phyloP scores from a whole-genome alignment of 2,797 vertebrate species.

The Mormyrops attenuatus region DNA sequence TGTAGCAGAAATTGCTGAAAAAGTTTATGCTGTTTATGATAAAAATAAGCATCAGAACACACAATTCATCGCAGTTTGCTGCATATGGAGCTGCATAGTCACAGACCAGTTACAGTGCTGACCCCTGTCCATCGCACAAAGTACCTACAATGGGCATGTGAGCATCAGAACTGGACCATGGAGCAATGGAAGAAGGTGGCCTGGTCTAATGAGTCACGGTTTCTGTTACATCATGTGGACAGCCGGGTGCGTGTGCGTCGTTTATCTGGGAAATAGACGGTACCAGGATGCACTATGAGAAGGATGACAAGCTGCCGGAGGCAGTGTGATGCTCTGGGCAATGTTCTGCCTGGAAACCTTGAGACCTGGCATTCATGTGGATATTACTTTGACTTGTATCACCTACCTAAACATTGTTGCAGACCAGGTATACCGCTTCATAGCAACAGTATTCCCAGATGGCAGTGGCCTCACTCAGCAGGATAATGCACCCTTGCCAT shows the following conservation, averaged over 20 bases:
- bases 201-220: not conserved
- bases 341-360: no score
- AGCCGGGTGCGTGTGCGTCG: not conserved
- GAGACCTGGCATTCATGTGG: no score
- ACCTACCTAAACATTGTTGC: not conserved
- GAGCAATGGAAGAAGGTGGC: not conserved
- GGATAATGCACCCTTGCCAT: not conserved
- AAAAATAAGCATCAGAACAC: not conserved
- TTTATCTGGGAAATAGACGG: not conserved
- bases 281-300: not conserved
- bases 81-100: not conserved
- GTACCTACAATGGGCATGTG: not conserved
- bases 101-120: not conserved
- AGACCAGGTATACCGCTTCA: not conserved
- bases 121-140: not conserved
- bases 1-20: not conserved
- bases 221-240: not conserved
- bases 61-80: not conserved
- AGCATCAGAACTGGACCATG: not conserved
- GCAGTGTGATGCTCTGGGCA: no score
- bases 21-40: not conserved
- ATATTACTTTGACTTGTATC: not conserved
- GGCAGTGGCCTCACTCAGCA: not conserved
- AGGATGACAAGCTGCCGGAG: not conserved
- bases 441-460: not conserved